Conservation (phyloP, 2,797 vertebrate genomes). For the Varecia variegata region DNA sequence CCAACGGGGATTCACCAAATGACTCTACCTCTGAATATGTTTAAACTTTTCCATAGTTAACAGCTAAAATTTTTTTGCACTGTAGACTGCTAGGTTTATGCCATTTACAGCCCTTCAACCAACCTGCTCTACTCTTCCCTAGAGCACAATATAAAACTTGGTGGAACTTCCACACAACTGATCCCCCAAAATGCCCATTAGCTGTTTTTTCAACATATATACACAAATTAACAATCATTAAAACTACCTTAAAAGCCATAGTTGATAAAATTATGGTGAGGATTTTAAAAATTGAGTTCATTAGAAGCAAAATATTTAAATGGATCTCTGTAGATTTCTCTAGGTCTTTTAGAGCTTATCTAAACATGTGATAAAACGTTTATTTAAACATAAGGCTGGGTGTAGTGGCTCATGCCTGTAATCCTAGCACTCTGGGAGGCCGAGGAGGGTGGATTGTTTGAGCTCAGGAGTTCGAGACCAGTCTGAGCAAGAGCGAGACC, state of each 20-base stretch:
- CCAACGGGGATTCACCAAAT: background rate
- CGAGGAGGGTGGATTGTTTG: too few species aligned
- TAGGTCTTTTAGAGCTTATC: background rate
- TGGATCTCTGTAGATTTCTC: background rate
- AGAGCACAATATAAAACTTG: background rate
- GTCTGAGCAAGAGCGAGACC: too few species aligned
- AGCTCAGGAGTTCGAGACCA: too few species aligned
- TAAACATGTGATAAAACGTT: background rate
- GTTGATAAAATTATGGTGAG: background rate
- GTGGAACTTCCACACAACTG: background rate
- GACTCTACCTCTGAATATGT: background rate
- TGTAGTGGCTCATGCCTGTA: too few species aligned
- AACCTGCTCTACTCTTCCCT: background rate
- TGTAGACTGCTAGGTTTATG: background rate
- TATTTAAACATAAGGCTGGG: background rate
- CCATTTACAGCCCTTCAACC: background rate
- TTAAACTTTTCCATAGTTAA: background rate
- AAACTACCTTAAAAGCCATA: background rate
- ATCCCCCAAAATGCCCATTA: background rate
- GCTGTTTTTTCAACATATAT: background rate
- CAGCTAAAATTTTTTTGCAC: background rate
- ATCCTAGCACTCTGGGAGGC: too few species aligned
- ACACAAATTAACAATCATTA: background rate
- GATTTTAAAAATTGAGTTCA: background rate
- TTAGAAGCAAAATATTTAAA: constrained; percentile 22